Evolutionary conservation across 2,113 vertebrate genomes (phyloP).

Genomic region (Scopus umbretta): DNA sequence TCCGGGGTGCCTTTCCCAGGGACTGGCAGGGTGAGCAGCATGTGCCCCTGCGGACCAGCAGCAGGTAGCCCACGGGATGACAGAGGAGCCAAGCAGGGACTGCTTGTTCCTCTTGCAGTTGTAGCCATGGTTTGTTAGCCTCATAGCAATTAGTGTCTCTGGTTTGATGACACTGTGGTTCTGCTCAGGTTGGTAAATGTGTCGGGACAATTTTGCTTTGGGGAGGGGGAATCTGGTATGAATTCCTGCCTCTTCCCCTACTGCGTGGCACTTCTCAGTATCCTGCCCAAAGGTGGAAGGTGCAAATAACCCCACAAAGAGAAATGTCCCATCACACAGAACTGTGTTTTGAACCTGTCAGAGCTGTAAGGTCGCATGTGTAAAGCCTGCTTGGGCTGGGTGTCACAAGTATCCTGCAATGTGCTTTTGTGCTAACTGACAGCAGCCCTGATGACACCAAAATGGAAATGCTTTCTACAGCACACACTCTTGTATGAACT

Average conservation of each 20-base stretch:
- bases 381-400: not conserved
- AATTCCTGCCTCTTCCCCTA: not conserved
- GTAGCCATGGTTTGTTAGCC: not conserved
- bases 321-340: not conserved
- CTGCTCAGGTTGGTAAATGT: not conserved
- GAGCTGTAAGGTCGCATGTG: not conserved
- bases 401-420: not conserved
- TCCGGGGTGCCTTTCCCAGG: not conserved
- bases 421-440: not conserved
- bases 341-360: not conserved
- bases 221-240: fast-evolving
- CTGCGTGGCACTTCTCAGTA: not conserved
- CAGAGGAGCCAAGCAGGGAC: not conserved
- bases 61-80: fast-evolving
- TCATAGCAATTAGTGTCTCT: not conserved
- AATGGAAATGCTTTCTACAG: not conserved
- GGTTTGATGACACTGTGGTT: not conserved
- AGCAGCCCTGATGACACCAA: not conserved
- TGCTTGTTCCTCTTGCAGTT: not conserved
- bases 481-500: not conserved
- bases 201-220: not conserved
- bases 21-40: too few species aligned
- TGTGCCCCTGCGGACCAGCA: not conserved
- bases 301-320: not conserved
- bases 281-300: not conserved